Evolutionary conservation across 92 coral and sea anemone species (phyloP), one percentile per base, ranked within the genome.

Genomic region (Porites lobata): DNA sequence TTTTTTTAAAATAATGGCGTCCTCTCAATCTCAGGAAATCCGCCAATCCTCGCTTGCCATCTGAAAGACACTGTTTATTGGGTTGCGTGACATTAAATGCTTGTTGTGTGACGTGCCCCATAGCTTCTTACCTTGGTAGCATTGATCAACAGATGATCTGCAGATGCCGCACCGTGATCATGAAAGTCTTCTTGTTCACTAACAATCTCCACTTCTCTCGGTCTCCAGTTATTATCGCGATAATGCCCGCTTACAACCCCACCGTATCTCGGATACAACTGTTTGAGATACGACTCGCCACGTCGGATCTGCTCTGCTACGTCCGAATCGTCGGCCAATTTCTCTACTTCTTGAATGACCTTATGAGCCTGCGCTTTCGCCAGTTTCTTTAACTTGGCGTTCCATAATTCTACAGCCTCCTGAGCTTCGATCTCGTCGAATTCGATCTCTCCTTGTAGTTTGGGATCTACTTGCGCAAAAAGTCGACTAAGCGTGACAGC

Each of bases 401-500:
- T 85, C 83, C 82, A 85, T 32, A 85, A 54, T 52, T 77, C 10
- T 54, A 77, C 89, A 18, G 89, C 89, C 50, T 85, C 83, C 8
- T 85, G 76, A 2, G 89, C 89, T 76, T 85, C 89, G 52, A 85
- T 72, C 69, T 85, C 73, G 53, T 85, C 89, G 69, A 76, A 85
- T 32, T 76, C 83, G 21, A 85, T 54, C 66, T 76, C 83, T 43
- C 89, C 89, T 32, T 85, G 77, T 58, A 85, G 89, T 78, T 76
- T 85, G 7, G 89, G 83, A 51, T 85, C 89, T 38, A 85, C 83
- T 67, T 75, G 75, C 12, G 83, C 83, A 2, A 85, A 64, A 17
- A 85, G 54, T 54, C 89, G 82, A 56, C 67, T 76, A 9, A 85
- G 82, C 89, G 89, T 85, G 89, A 85, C 89, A 77, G 29, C 71